Conservation (phyloP, 2,888 invertebrate species). For the Chaetogeoica ovagalla region DNA sequence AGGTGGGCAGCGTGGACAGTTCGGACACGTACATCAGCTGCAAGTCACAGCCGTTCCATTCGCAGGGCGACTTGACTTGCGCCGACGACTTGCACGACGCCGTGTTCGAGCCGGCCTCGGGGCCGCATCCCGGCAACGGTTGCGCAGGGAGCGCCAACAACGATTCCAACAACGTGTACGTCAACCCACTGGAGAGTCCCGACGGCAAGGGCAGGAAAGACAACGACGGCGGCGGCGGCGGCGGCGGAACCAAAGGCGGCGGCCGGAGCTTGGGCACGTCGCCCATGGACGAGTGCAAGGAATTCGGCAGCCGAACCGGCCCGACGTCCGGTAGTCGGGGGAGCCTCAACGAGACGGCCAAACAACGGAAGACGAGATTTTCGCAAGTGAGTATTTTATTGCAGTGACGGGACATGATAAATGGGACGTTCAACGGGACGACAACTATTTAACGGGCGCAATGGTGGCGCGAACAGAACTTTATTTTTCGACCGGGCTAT, state of each 20-base stretch:
- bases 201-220: constrained; percentile 64
- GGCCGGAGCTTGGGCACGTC: constrained; percentile 70
- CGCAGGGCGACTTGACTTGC: constrained; percentile 74
- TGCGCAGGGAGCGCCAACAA: constrained; percentile 60
- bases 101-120: constrained; percentile 58
- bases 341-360: constrained; percentile 67
- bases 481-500: too few relatives aligned
- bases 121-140: constrained; percentile 54
- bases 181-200: constrained; percentile 72
- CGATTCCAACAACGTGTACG: constrained; percentile 85
- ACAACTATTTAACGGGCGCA: too few relatives aligned
- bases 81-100: constrained; percentile 60
- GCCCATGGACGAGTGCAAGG: constrained; percentile 63
- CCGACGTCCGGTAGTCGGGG: constrained; percentile 62
- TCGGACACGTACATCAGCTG: constrained; percentile 96
- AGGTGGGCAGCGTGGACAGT: constrained; percentile 69
- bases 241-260: constrained; percentile 64
- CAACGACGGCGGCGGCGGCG: constrained; percentile 58
- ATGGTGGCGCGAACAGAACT: too few relatives aligned
- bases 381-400: constrained; percentile 69
- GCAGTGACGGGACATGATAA: too few relatives aligned
- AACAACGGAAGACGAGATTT: constrained; percentile 85
- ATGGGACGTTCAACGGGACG: too few relatives aligned
- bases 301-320: constrained; percentile 61
- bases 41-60: constrained; percentile 91